These are phyloP conservation scores for Nysson spinosus DNA, from an alignment of 2,888 invertebrate genomes.

Conservation along the genomic window DNA sequence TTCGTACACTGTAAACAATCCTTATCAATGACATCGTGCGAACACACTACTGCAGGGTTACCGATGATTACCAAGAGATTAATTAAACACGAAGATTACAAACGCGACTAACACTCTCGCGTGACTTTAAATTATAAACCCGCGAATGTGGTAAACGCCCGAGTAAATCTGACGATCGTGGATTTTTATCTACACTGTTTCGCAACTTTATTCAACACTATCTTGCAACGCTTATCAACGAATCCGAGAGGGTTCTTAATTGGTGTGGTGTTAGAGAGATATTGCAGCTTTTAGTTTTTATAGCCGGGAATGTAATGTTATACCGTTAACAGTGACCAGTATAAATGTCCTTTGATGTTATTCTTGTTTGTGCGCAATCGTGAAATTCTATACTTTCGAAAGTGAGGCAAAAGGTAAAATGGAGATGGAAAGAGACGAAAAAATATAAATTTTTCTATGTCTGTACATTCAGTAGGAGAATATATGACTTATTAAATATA, in stretches of 20 bases:
- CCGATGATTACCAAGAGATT: slow-evolving; percentile 33
- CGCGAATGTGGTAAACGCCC: background rate
- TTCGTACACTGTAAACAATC: slow-evolving; percentile 1
- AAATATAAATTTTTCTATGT: too few relatives aligned
- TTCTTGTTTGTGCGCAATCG: too few relatives aligned
- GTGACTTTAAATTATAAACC: slow-evolving; percentile 44
- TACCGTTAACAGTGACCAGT: too few relatives aligned
- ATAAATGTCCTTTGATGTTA: too few relatives aligned
- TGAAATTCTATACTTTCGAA: too few relatives aligned
- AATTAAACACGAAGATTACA: slow-evolving; percentile 11
- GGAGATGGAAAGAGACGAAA: too few relatives aligned
- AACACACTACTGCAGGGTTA: background rate
- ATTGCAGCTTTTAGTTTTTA: too few relatives aligned
- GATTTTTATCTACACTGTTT: background rate
- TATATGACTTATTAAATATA: too few relatives aligned
- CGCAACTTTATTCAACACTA: background rate
- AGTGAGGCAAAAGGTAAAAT: too few relatives aligned
- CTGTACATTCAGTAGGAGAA: too few relatives aligned
- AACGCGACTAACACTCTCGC: slow-evolving; percentile 32
- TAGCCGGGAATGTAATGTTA: too few relatives aligned
- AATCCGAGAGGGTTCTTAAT: background rate
- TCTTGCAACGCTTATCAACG: background rate
- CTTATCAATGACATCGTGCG: slow-evolving; percentile 5
- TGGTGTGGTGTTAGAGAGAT: background rate
- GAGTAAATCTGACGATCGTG: too few relatives aligned